phyloP scores from a whole-genome alignment of 2,888 invertebrate species.

The Philereme transversata region DNA sequence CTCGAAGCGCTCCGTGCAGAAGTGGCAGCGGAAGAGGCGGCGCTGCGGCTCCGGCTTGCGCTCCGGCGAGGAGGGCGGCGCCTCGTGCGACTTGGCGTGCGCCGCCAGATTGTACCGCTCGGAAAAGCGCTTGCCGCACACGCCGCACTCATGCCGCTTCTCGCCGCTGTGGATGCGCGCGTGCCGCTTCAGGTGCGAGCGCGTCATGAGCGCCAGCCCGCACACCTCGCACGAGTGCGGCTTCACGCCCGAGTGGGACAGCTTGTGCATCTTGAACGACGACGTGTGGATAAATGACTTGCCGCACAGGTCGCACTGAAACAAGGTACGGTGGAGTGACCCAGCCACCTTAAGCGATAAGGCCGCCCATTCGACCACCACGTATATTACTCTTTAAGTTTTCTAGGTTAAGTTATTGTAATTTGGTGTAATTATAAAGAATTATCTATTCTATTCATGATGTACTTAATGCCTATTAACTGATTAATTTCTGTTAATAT shows the following conservation, averaged over 20 bases:
- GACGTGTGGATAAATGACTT: conserved; percentile 88
- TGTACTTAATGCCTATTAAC: too few species aligned
- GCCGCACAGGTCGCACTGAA: conserved; percentile 85
- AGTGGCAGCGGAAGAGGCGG: conserved; percentile 72
- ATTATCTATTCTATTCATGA: too few species aligned
- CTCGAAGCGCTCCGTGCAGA: conserved; percentile 76
- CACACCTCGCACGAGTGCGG: conserved; percentile 85
- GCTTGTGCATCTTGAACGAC: conserved; percentile 87
- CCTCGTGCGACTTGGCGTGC: conserved; percentile 72
- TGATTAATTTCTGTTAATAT: too few species aligned
- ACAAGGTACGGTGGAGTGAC: conserved; percentile 14
- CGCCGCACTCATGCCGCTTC: conserved; percentile 82
- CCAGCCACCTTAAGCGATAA: too few species aligned
- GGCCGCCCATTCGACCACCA: too few species aligned
- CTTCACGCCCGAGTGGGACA: conserved; percentile 86
- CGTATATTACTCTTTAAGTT: too few species aligned
- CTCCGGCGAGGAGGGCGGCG: conserved; percentile 34
- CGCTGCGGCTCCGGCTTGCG: conserved; percentile 48
- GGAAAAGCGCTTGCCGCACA: conserved; percentile 85
- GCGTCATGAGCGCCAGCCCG: conserved; percentile 85
- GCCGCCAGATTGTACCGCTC: conserved; percentile 82
- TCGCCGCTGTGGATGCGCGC: conserved; percentile 87
- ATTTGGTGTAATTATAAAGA: too few species aligned
- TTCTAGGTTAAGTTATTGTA: too few species aligned
- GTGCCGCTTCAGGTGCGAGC: conserved; percentile 87